A percentile compares a stretch with the other conserved stretches of the same genome.
Conservation (phyloP, 1,140 invertebrate genomes). For the Bursaphelenchus mucronatus region DNA sequence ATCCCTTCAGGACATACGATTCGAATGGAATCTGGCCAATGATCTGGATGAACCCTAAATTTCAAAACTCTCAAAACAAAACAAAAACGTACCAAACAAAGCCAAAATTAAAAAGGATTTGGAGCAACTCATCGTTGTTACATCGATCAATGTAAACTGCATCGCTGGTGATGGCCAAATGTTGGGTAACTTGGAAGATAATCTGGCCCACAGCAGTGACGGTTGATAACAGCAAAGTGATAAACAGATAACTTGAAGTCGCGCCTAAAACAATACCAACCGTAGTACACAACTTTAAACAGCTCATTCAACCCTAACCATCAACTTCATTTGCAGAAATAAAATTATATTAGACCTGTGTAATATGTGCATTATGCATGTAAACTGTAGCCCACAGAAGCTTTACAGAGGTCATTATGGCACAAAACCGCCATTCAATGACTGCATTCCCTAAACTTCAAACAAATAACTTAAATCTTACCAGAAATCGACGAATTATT, state of each 20-base stretch:
- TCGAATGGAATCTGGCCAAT: constrained; percentile 23
- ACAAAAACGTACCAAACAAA: constrained; percentile 41
- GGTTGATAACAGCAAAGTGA: too few relatives aligned
- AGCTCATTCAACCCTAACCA: too few relatives aligned
- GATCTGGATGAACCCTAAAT: constrained; percentile 14
- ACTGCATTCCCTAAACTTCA: not conserved
- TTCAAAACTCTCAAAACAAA: constrained; percentile 23
- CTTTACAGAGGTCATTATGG: not conserved
- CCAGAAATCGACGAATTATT: not conserved
- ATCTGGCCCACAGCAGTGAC: not conserved
- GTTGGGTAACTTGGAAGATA: constrained; percentile 7
- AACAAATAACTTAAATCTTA: not conserved
- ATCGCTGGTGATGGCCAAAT: not conserved
- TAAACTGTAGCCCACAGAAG: not conserved
- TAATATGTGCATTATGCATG: not conserved
- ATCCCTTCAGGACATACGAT: constrained; percentile 50
- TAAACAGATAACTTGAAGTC: too few relatives aligned
- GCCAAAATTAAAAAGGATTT: constrained; percentile 45
- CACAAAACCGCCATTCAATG: not conserved
- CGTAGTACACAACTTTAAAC: too few relatives aligned
- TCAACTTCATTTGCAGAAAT: too few relatives aligned
- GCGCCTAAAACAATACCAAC: too few relatives aligned
- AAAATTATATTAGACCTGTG: not conserved
- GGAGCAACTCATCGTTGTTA: not conserved
- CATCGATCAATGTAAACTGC: constrained; percentile 1